Conservation (phyloP, 2,797 vertebrate species). For the Falco peregrinus region DNA sequence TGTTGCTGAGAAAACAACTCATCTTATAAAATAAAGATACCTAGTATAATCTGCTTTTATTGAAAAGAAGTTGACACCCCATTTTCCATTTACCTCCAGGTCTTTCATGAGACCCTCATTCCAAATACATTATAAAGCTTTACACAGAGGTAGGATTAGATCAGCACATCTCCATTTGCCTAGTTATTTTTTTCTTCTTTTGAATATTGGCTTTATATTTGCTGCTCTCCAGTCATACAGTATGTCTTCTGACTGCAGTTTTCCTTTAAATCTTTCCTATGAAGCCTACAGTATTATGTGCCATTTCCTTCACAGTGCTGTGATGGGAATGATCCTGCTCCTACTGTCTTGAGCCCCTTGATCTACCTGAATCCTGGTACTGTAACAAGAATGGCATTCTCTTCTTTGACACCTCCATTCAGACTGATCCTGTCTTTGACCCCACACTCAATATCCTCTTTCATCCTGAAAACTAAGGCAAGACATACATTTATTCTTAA, state of each 20-base stretch:
- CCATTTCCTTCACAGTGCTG: not conserved
- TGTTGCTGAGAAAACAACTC: constrained; percentile 1
- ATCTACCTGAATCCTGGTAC: not conserved
- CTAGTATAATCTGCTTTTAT: not conserved
- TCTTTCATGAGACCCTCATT: not conserved
- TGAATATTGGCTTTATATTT: not conserved
- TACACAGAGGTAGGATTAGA: not conserved
- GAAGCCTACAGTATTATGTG: not conserved
- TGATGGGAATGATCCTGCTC: not conserved
- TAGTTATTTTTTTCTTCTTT: not conserved
- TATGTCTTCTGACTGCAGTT: not conserved
- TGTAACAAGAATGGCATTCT: not conserved
- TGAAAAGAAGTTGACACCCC: not conserved
- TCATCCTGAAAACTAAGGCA: not conserved
- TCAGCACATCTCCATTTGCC: not conserved
- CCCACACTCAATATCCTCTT: not conserved
- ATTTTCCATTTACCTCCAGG: constrained; percentile 4
- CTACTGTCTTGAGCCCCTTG: not conserved
- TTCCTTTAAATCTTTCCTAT: not conserved
- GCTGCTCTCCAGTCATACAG: not conserved
- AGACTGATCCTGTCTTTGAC: not conserved
- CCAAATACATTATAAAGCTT: not conserved
- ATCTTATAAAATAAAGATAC: not conserved
- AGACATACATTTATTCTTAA: not conserved
- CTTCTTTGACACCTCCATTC: not conserved